phyloP scores from a whole-genome alignment of 1,140 invertebrate species.

The Drosophila tristis region DNA sequence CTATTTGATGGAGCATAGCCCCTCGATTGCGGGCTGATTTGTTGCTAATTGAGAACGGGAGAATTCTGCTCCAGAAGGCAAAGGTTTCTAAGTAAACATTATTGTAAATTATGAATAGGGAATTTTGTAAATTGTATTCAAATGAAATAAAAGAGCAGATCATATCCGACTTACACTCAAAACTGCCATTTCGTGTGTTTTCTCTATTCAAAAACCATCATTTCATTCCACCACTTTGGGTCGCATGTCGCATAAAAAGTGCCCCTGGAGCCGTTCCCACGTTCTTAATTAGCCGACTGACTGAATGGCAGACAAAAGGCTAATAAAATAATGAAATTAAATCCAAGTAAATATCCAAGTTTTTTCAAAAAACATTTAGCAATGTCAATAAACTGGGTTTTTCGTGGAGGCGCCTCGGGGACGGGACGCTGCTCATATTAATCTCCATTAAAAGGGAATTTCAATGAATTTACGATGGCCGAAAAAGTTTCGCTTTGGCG shows the following conservation, averaged over 20 bases:
- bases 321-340: conserved; percentile 39
- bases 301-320: conserved; percentile 22
- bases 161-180: no score
- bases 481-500: conserved; percentile 56
- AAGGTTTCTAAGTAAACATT: conserved; percentile 5
- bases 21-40: conserved; percentile 39
- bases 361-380: conserved; percentile 79
- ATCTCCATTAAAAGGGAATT: conserved; percentile 83
- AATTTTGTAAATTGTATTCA: conserved; percentile 44
- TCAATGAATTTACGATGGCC: conserved; percentile 72
- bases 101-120: conserved; percentile 29
- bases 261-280: conserved; percentile 57
- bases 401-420: conserved; percentile 31
- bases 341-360: conserved; percentile 58
- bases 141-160: conserved; percentile 18
- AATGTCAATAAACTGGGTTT: conserved; percentile 63
- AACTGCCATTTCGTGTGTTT: no score
- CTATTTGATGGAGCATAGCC: conserved; percentile 15
- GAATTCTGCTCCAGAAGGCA: conserved; percentile 24
- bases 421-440: conserved; percentile 54
- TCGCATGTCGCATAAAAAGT: conserved; percentile 32
- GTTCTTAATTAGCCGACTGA: conserved; percentile 67
- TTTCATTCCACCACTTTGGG: background rate
- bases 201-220: no score
- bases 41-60: conserved; percentile 22